Evolutionary conservation across 2,888 invertebrate genomes (phyloP), one percentile per base, ranked within the genome.

Genomic region (Ornithoptera priamus): DNA sequence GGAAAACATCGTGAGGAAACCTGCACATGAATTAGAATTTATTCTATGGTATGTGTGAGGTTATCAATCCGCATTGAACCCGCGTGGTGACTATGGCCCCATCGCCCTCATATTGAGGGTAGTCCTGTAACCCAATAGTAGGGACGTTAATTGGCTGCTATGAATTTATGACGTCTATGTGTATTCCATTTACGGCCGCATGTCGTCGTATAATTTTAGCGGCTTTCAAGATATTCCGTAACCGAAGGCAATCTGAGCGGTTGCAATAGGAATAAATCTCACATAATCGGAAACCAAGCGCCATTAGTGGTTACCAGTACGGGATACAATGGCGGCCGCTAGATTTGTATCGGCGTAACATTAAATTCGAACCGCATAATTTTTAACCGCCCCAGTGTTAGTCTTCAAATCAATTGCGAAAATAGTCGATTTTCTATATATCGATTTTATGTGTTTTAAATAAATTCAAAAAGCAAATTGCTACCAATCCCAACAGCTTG

Each of bases 211-310:
- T 59, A 42, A 65, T 67, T 65, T 46, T 22, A 62, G 39, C n/a
- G 56, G 30, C 17, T 62, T 61, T 72, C 70, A 67, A 68, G 74
- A 72, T 72, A 80, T 50, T n/a, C 69, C 80, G 78, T 75, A 81
- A 78, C 78, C 75, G 74, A 77, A 79, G 76, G 81, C 84, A 85
- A 88, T 87, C 84, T 83, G 80, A 80, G 81, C 77, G 65, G 84
- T 83, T 85, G 85, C 82, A 85, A 83, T 81, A 78, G 75, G 77
- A 80, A 85, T 86, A 84, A 86, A 87, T 86, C 82, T 81, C 74
- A 74, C 71, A 65, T 72, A 66, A 69, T 65, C 65, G 69, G 56
- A 69, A 71, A 72, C 68, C 73, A 69, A 67, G 71, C 71, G 71
- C 82, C 82, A 86, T 87, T 87, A 85, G 83, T 79, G 78, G 79